Base-by-base conservation (phyloP, 2,797 vertebrate species). In the Moxostoma hubbsi region DNA sequence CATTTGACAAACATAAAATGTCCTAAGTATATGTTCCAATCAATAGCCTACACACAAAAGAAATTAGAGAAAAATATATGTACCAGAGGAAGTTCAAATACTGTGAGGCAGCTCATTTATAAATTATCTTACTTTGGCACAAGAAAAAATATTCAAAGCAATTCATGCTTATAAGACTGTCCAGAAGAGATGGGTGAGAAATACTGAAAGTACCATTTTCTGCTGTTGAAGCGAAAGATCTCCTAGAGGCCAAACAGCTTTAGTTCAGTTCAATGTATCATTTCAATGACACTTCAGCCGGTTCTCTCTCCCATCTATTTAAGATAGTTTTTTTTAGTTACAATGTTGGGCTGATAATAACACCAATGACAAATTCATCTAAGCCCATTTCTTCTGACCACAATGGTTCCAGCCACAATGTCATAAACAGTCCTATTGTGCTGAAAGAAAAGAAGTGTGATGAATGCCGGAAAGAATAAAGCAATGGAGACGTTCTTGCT, bases 401-500 rank as follows among this genome's bases (percentile, higher is more conserved):
- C 98, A 86, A 99, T 98, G 75, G 98, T 99, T 75, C 98, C 97
- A 55, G 98, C 98, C 77, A 99, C 98, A 85, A 99, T 98, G 81
- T 99, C 98, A 45, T 99, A 99, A 57, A 98, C 97, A 92, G 98
- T 98, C 93, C 98, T 94, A 91, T 99, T 99, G 87, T 99, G 98
- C 87, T 99, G 98, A 89, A 99, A 99, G 91, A 99, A 98, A 78
- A 99, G 94, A 83, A 98, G 92, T 0, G 98, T 99, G 90, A 99
- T 97, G 89, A 99, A 99, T 0, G 97, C 98, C 57, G 98, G 98
- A 87, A 99, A 99, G 90, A 99, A 99, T 75, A 98, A 98, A 79
- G 98, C 98, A 80, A 99, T 99, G 81, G 98, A 99, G 91, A 99
- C 98, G 92, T 99, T 99, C 94, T 99, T 99, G 94, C 98, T 99